Percentiles rank a stretch among this genome's conserved stretches.
Evolutionary conservation across 2,113 vertebrate genomes (phyloP).

Genomic region (Apodemus speciosus): DNA sequence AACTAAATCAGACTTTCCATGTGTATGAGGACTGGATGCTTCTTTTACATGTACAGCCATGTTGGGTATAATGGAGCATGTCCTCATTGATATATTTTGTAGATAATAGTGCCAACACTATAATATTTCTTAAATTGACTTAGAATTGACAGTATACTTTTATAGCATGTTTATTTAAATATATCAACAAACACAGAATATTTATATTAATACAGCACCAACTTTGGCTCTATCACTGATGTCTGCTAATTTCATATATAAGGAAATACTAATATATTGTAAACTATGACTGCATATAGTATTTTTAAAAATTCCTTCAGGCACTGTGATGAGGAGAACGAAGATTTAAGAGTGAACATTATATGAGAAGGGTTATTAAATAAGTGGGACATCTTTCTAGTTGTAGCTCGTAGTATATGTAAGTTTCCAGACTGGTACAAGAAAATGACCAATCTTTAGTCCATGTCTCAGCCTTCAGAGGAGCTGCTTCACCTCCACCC

Average conservation of each 20-base stretch:
- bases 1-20: not conserved
- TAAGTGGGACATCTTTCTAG: not conserved
- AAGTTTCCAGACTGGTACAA: not conserved
- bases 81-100: not conserved
- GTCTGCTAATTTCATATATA: constrained; percentile 9
- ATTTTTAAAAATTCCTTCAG: not conserved
- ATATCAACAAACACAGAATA: not conserved
- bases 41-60: constrained; percentile 28
- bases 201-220: not conserved
- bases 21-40: not conserved
- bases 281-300: not conserved
- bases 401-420: not conserved
- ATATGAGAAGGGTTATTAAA: not conserved
- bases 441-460: not conserved
- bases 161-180: not conserved
- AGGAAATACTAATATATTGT: not conserved
- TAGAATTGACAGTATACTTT: not conserved
- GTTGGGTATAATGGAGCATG: not conserved
- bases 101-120: not conserved
- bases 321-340: not conserved
- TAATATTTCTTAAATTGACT: not conserved
- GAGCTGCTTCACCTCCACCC: not conserved
- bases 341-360: constrained; percentile 4
- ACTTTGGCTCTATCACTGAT: not conserved
- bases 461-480: not conserved